Conservation (phyloP, 1,140 invertebrate genomes). For the Scaptomyza graminum region DNA sequence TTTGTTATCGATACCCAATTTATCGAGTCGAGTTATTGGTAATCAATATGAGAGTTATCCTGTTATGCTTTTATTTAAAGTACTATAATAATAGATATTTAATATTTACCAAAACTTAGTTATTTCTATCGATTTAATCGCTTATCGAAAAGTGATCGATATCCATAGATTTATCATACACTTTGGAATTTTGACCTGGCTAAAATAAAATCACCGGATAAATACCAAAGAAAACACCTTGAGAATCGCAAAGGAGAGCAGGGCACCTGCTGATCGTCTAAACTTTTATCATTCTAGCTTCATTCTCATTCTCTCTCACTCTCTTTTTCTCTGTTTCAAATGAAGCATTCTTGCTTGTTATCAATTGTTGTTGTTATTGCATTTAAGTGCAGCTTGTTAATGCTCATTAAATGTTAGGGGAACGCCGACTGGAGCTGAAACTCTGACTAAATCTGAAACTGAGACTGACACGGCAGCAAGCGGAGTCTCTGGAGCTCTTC, state of each 20-base stretch:
- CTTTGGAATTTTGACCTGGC: too few species aligned
- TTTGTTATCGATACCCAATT: not conserved
- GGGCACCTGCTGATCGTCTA: conserved; percentile 31
- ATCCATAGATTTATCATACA: too few species aligned
- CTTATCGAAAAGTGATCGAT: too few species aligned
- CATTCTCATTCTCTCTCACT: not conserved
- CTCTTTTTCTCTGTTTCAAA: conserved; percentile 20
- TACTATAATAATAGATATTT: too few species aligned
- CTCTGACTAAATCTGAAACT: not conserved
- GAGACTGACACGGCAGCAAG: not conserved
- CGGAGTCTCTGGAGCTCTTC: not conserved
- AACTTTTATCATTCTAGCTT: conserved; percentile 19
- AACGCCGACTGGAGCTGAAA: conserved; percentile 23
- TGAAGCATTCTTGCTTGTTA: conserved; percentile 71
- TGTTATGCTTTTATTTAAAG: too few species aligned
- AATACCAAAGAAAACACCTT: not conserved
- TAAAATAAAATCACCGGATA: not conserved
- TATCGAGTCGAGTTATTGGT: not conserved
- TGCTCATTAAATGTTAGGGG: conserved; percentile 82
- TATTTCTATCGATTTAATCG: too few species aligned
- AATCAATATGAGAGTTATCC: too few species aligned
- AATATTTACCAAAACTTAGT: too few species aligned
- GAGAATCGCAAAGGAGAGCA: conserved; percentile 23
- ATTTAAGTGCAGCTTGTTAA: conserved; percentile 82
- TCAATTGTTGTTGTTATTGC: conserved; percentile 80